A percentile compares a stretch with the other conserved stretches of the same genome.
Conservation (phyloP, 2,888 invertebrate species). For the Diaphora mendica region DNA sequence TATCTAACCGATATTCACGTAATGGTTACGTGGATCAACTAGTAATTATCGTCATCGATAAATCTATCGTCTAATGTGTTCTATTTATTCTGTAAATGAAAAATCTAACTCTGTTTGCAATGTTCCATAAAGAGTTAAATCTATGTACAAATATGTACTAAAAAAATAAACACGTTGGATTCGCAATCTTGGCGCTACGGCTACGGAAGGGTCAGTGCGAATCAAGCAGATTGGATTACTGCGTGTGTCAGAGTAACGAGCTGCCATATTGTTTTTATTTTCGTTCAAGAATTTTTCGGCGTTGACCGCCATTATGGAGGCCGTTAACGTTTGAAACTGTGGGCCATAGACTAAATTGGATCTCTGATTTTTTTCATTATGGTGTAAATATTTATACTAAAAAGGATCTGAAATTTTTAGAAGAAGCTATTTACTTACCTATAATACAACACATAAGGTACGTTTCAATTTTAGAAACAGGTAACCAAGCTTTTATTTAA, state of each 20-base stretch:
- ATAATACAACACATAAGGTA: too few species aligned
- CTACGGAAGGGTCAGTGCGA: conserved; percentile 57
- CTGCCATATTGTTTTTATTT: conserved; percentile 63
- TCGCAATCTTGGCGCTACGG: conserved; percentile 35
- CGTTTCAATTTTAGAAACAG: not conserved
- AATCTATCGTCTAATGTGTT: not conserved
- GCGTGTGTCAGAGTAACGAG: conserved; percentile 64
- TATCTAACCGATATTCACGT: too few species aligned
- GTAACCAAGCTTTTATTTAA: not conserved
- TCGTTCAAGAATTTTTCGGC: conserved; percentile 46
- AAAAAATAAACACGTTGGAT: conserved; percentile 54
- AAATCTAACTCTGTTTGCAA: conserved; percentile 26
- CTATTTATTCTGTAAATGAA: conserved; percentile 7
- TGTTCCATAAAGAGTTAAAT: conserved; percentile 17
- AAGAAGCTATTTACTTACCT: not conserved
- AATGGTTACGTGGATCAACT: too few species aligned
- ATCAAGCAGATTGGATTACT: conserved; percentile 69
- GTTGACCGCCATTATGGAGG: conserved; percentile 44
- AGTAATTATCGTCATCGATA: too few species aligned
- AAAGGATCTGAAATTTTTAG: not conserved
- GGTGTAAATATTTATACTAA: not conserved
- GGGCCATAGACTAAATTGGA: conserved; percentile 5
- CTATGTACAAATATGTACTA: conserved; percentile 20
- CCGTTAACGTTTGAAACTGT: conserved; percentile 27
- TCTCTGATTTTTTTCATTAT: not conserved